Percentiles rank a stretch among this genome's conserved stretches.
Conservation (phyloP, 2,113 vertebrate genomes). For the Pedionomus torquatus region DNA sequence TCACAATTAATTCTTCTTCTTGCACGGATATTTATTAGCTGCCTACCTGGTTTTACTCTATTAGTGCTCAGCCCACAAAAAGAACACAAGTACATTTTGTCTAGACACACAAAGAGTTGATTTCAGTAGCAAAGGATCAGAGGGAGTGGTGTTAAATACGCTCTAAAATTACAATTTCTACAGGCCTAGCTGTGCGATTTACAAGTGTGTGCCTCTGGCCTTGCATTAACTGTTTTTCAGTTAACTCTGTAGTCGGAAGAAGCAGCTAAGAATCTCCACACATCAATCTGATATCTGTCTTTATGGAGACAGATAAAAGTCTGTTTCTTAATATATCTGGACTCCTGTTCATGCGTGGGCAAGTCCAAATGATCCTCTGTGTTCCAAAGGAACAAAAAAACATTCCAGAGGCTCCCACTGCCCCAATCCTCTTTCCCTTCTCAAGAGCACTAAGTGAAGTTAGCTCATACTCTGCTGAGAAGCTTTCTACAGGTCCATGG, state of each 20-base stretch:
- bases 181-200: fast-evolving
- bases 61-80: background rate
- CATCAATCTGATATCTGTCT: background rate
- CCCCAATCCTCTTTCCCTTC: background rate
- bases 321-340: background rate
- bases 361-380: background rate
- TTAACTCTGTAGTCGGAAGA: too few species aligned
- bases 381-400: background rate
- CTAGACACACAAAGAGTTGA: background rate
- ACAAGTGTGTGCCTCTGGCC: background rate
- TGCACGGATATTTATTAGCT: background rate
- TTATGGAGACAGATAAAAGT: background rate
- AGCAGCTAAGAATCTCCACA: background rate
- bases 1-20: background rate
- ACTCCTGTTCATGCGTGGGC: background rate
- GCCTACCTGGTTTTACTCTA: background rate
- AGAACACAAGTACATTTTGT: fast-evolving
- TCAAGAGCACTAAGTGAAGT: background rate
- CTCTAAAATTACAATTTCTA: background rate
- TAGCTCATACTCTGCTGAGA: background rate
- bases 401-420: background rate
- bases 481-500: background rate
- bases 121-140: background rate
- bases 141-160: background rate
- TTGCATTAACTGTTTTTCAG: background rate